Base-by-base conservation (phyloP, 2,113 vertebrate species). In the Eira barbara region DNA sequence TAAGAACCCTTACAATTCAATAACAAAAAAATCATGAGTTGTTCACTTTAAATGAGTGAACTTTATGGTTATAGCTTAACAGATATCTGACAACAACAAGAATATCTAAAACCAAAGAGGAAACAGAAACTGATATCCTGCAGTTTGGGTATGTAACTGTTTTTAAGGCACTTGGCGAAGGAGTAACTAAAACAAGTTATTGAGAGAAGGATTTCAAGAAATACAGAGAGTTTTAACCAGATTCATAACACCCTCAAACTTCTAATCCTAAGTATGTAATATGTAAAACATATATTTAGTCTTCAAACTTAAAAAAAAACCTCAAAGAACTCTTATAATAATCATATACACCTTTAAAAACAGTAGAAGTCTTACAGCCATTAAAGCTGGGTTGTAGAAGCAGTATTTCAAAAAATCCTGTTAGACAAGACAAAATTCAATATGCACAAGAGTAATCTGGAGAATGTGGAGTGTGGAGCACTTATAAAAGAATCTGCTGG, bases 21-120 rank as follows among this genome's bases (percentile, higher is more conserved):
- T 73, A 87, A 80, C 89, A 52, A 89, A 91, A 78, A 88, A 39
- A 79, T 5, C 27, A 9, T 87, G 9, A 91, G 20, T 61, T 87
- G 10, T 52, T 69, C 6, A 96, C 13, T 82, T 94, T 82, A 95
- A 92, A 89, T 83, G 45, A 25, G 39, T 59, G 7, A 95, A 78
- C 20, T 82, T 82, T 88, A 80, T 59, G 23, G 52, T 89, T 85
- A 94, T 78, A 13, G 12, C 74, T 31, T 95, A 82, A 96, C 1
- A 96, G 25, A 67, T n/a, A 73, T 74, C 79, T 91, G 18, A 59
- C 89, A 98, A 67, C 23, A 88, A 69, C 7, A 96, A 87, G 4
- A 88, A 80, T 45, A 84, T 23, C 94, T 90, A 92, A 91, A 95
- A 95, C 36, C 18, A 97, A 92, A 78, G 13, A 92, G 23, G 17